Base-by-base conservation (phyloP, 2,797 vertebrate species). In the Acipenser oxyrinchus region DNA sequence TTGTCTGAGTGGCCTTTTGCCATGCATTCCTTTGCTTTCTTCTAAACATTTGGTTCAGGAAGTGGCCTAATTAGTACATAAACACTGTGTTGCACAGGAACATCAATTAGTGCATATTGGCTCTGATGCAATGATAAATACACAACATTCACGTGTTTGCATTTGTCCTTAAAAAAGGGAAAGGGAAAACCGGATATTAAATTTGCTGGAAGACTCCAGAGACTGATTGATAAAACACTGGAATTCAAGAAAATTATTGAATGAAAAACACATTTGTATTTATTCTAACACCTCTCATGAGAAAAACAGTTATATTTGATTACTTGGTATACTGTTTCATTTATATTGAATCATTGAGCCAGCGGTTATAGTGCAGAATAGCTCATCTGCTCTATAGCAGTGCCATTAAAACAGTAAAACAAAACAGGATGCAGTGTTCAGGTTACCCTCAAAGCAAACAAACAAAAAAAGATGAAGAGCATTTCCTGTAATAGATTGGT, bases 31-130 rank as follows among this genome's bases (percentile, higher is more conserved):
- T 83, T 75, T 64, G 75, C 86, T 80, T 84, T 85, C 83, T 90
- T 85, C 85, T 84, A 88, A 82, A 87, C 89, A 83, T 87, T 87
- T 82, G 79, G 83, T 86, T 91, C 92, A 90, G 92, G 92, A 93
- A 93, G 89, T 90, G 77, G 85, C 78, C 86, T 92, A 91, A 93
- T 93, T 93, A 91, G 84, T 62, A 55, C 69, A 74, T 93, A 92
- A 92, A 91, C 88, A 89, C 78, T 78, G 74, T 88, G 82, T 81
- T 85, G 82, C 82, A 82, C 80, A 77, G 83, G 74, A 82, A 72
- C 75, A 82, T 81, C 85, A 88, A 88, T 93, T 91, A 91, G 81
- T 77, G 71, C 77, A 80, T 80, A 81, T 82, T 86, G 83, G 80
- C 78, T 71, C 73, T 70, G 60, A 70, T 78, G 76, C 77, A 75